Conservation (phyloP, 2,888 invertebrate genomes). For the Amiota minor region DNA sequence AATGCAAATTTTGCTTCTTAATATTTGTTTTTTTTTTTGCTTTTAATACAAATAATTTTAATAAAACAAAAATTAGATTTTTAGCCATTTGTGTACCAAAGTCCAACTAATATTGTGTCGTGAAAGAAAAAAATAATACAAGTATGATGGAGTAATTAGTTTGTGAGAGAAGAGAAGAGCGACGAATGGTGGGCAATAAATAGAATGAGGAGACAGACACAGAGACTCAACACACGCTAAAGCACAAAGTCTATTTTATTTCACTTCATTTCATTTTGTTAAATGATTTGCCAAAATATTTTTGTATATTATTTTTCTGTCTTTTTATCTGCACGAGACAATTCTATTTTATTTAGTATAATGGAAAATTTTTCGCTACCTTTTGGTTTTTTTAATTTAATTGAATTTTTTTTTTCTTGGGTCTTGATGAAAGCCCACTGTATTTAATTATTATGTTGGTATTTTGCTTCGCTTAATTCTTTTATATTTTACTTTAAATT, state of each 20-base stretch:
- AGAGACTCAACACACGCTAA: no score
- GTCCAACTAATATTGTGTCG: no score
- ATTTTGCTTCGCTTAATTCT: no score
- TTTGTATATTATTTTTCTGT: constrained; percentile 39
- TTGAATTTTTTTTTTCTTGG: neutral
- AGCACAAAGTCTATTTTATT: constrained; percentile 24
- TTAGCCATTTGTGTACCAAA: no score
- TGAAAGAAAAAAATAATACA: no score
- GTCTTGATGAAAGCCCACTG: no score
- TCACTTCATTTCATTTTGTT: neutral
- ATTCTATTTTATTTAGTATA: constrained; percentile 28
- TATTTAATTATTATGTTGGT: neutral
- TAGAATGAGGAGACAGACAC: no score
- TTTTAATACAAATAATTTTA: constrained; percentile 37
- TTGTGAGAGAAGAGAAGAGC: no score
- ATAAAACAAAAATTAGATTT: no score
- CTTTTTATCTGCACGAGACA: constrained; percentile 46
- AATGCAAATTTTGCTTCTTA: constrained; percentile 11
- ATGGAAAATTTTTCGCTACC: constrained; percentile 21
- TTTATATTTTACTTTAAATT: neutral
- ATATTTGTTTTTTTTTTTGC: constrained; percentile 34
- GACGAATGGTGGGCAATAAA: no score
- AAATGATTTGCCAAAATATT: constrained; percentile 5
- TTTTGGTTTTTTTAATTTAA: constrained; percentile 12
- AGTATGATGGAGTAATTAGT: no score